Conservation (phyloP, 1,140 invertebrate species). For the Leptopilina clavipes region DNA sequence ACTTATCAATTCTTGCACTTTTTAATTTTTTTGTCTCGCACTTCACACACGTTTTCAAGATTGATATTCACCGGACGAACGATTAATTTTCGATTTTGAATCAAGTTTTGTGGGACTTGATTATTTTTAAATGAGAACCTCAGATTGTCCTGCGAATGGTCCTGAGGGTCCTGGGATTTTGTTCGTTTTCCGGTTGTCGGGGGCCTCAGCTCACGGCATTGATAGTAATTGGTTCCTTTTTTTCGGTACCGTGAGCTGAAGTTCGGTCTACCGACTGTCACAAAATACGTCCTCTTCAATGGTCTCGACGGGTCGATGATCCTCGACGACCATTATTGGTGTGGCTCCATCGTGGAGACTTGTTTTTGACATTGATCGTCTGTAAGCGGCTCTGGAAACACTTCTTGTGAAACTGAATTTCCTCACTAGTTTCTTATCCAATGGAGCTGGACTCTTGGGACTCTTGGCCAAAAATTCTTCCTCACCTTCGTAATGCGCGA, state of each 20-base stretch:
- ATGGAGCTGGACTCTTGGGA: conserved; percentile 74
- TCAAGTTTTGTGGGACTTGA: not conserved
- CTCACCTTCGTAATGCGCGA: conserved; percentile 65
- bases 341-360: conserved; percentile 81
- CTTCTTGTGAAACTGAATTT: conserved; percentile 82
- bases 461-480: conserved; percentile 65
- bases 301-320: conserved; percentile 64
- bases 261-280: conserved; percentile 69
- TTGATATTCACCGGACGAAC: conserved; percentile 13
- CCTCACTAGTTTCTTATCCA: conserved; percentile 77
- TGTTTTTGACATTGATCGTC: conserved; percentile 77
- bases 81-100: not conserved
- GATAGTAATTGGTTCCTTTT: conserved; percentile 60
- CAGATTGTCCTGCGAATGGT: conserved; percentile 6
- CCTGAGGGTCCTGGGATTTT: conserved; percentile 3
- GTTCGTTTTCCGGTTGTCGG: conserved; percentile 31
- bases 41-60: not conserved
- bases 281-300: conserved; percentile 71
- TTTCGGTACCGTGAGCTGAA: conserved; percentile 65
- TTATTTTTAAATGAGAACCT: conserved; percentile 18
- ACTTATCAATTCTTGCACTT: not conserved
- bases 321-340: conserved; percentile 79
- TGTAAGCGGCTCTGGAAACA: conserved; percentile 79
- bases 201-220: conserved; percentile 62
- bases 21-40: not conserved